phyloP scores from a whole-genome alignment of 2,797 vertebrate species.

The Heteromormyrus szaboi region DNA sequence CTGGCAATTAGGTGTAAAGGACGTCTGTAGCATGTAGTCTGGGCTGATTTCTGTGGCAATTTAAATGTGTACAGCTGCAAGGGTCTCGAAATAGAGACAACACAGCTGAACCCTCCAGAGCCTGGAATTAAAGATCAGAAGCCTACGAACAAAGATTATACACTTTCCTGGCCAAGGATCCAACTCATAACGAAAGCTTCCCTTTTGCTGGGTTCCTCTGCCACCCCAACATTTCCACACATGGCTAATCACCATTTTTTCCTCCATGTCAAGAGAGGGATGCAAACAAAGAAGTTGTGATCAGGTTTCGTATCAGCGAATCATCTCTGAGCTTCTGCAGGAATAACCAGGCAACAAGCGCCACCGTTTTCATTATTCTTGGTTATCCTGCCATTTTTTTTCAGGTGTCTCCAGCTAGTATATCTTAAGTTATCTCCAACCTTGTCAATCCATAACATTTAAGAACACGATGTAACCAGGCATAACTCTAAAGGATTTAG shows the following conservation, averaged over 20 bases:
- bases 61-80: slow-evolving; percentile 10
- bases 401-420: background rate
- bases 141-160: background rate
- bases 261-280: background rate
- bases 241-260: background rate
- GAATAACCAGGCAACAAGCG: background rate
- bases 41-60: background rate
- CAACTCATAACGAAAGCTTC: background rate
- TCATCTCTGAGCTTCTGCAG: background rate
- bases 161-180: background rate
- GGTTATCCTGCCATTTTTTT: background rate
- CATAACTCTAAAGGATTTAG: background rate
- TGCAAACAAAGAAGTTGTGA: background rate
- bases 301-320: background rate
- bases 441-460: background rate
- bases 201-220: background rate
- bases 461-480: background rate
- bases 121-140: background rate
- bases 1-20: background rate
- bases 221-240: background rate
- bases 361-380: background rate
- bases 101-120: background rate
- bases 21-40: background rate
- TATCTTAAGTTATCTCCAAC: background rate
- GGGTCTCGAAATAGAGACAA: background rate